These are phyloP conservation scores for Dromococcyx pavoninus DNA, from an alignment of 2,797 vertebrate species.

Conservation along the genomic window DNA sequence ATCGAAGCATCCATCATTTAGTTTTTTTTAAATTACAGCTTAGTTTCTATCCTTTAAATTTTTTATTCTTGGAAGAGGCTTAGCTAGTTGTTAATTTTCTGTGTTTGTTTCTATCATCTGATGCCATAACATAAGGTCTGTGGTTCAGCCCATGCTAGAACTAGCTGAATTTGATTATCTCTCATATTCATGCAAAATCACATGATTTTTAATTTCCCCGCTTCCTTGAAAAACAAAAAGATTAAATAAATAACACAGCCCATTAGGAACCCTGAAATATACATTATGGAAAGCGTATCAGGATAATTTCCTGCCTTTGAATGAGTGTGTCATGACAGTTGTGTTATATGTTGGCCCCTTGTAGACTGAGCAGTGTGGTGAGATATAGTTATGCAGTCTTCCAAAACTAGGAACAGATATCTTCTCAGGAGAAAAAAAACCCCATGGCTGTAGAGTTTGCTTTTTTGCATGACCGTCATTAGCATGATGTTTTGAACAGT, in stretches of 20 bases:
- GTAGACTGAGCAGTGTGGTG: not conserved
- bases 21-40: not conserved
- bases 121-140: not conserved
- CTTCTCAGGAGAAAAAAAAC: not conserved
- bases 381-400: not conserved
- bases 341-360: not conserved
- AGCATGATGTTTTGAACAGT: not conserved
- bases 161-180: not conserved
- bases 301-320: not conserved
- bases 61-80: not conserved
- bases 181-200: not conserved
- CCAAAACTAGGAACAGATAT: not conserved
- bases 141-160: not conserved
- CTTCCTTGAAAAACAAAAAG: not conserved
- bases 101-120: not conserved
- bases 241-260: not conserved
- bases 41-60: not conserved
- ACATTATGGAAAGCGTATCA: not conserved
- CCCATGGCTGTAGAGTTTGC: not conserved
- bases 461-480: not conserved
- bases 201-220: not conserved
- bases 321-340: not conserved
- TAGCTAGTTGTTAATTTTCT: not conserved
- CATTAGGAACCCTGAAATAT: not conserved
- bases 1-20: not conserved